Percentiles rank a stretch among this genome's conserved stretches.
Conservation (phyloP, 2,888 invertebrate species). For the Epinotia brunnichana region DNA sequence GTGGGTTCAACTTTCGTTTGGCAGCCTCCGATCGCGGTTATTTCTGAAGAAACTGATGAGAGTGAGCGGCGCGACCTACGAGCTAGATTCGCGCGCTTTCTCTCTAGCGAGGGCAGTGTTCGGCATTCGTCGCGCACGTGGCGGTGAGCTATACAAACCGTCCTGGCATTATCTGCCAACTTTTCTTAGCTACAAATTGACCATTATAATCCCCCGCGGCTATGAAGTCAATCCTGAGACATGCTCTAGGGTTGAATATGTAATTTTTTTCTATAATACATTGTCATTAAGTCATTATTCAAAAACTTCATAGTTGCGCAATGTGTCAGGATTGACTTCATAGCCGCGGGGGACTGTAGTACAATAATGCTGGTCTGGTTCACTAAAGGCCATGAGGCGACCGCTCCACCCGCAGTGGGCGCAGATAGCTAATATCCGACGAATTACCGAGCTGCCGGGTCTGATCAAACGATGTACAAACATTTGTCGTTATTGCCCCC, state of each 20-base stretch:
- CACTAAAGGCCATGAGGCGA: neutral
- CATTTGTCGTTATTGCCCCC: conserved; percentile 59
- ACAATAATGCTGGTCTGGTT: neutral
- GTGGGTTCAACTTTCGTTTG: too few species aligned
- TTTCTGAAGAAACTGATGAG: conserved; percentile 28
- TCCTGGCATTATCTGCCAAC: neutral
- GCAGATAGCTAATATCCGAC: conserved; percentile 6
- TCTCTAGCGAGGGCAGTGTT: conserved; percentile 43
- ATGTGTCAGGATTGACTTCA: too few species aligned
- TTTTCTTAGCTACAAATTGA: neutral
- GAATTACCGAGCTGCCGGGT: conserved; percentile 9
- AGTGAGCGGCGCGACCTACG: conserved; percentile 1
- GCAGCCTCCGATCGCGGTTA: conserved; percentile 49
- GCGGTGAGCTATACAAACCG: neutral
- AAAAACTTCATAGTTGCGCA: too few species aligned
- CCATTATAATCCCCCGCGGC: too few species aligned
- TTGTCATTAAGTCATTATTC: too few species aligned
- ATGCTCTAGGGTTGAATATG: too few species aligned
- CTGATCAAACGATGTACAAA: conserved; percentile 64
- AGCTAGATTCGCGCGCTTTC: conserved; percentile 48
- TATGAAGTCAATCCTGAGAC: too few species aligned
- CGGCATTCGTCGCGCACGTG: conserved; percentile 4
- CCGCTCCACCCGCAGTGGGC: neutral
- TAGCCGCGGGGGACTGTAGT: too few species aligned
- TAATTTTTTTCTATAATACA: too few species aligned